Base-by-base conservation (phyloP, 2,888 invertebrate genomes). In the Bimastos eiseni region DNA sequence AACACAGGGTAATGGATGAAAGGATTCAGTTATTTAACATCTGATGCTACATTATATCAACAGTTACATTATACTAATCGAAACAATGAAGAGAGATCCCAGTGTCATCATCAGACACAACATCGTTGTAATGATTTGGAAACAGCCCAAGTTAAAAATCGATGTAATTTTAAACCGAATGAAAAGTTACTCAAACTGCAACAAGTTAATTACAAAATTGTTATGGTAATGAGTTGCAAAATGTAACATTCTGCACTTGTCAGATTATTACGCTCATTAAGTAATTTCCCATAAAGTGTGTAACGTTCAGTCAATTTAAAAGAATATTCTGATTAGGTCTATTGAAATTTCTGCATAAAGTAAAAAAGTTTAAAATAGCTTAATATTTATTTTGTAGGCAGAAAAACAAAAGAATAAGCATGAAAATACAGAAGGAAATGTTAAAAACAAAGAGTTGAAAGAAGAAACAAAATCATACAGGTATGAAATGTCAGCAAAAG, bases 341-440 rank as follows among this genome's bases (percentile, higher is more conserved):
- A 4, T 70, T n/a, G 70, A 70, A 49, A 70, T 70, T 70, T 70
- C 70, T n/a, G 30, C 11, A 8, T 70, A 70, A n/a, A 70, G 8
- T n/a, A 70, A 0, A 70, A n/a, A 70, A 49, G 49, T 70, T 70
- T 70, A n/a, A 30, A 70, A 70, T 70, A 70, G n/a, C 70, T n/a
- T 8, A 70, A 70, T n/a, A 30, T 70, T 70, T 70, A 30, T 70
- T 24, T 70, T 70, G 70, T n/a, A 70, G 70, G 30, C 70, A 70
- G 70, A 70, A 70, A 24, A 55, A 55, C 55, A 70, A 30, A 70
- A 2, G 70, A 70, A n/a, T 70, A 70, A 70, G 70, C 30, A 83
- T 89, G 44, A 83, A 89, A 89, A n/a, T 70, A 70, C n/a, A 70
- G 70, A n/a, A 70, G n/a, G 70, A 70, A n/a, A 70, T 70, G 70